Conservation (phyloP, 2,888 invertebrate genomes). For the Andrena marginata region DNA sequence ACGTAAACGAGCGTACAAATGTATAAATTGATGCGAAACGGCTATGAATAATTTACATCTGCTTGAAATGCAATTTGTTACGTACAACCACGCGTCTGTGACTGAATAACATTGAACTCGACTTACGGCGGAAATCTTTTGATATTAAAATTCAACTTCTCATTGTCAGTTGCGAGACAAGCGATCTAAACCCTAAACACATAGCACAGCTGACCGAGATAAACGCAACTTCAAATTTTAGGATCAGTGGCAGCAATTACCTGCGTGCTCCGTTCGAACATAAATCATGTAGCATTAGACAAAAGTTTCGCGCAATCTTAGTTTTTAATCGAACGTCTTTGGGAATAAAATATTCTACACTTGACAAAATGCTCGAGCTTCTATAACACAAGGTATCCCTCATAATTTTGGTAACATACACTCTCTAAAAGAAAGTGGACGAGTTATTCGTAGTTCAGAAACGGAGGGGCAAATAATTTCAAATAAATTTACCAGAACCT, state of each 20-base stretch:
- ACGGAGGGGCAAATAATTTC: not conserved
- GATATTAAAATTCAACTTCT: not conserved
- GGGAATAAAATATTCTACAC: no score
- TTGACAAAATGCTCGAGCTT: no score
- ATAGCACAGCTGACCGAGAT: not conserved
- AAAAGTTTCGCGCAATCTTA: no score
- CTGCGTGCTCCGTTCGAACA: not conserved
- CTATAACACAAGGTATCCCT: no score
- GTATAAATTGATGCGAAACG: slow-evolving; percentile 13
- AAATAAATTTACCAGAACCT: not conserved
- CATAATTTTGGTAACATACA: no score
- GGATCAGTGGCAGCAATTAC: not conserved
- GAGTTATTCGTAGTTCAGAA: not conserved
- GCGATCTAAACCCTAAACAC: not conserved
- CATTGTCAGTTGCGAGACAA: not conserved
- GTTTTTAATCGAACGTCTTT: no score
- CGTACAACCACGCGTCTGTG: not conserved
- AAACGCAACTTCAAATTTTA: not conserved
- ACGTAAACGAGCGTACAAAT: not conserved
- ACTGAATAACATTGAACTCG: not conserved
- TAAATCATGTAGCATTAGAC: no score
- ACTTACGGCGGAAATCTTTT: not conserved
- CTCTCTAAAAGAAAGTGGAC: not conserved
- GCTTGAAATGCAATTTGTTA: slow-evolving; percentile 10
- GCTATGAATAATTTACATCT: slow-evolving; percentile 17